phyloP scores from a whole-genome alignment of 2,888 invertebrate species.

The Diploptera punctata region DNA sequence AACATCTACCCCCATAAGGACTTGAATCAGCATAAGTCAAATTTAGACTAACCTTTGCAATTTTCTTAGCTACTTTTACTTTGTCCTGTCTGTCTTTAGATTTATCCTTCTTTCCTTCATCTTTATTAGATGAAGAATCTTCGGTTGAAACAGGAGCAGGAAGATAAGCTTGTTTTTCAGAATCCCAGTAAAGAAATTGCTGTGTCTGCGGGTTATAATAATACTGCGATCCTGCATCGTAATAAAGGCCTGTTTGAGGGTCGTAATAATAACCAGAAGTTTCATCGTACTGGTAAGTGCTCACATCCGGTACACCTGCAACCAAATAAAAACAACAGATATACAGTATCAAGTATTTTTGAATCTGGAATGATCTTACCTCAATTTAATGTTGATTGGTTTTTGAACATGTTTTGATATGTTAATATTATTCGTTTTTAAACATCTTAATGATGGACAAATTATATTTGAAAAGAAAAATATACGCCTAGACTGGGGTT shows the following conservation, averaged over 20 bases:
- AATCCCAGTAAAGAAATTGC: conserved; percentile 96
- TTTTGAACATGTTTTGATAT: too few species aligned
- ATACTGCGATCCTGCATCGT: conserved; percentile 94
- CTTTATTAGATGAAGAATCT: conserved; percentile 50
- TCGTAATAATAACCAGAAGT: conserved; percentile 97
- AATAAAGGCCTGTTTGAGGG: conserved; percentile 90
- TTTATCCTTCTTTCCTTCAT: conserved; percentile 69
- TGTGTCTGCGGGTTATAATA: conserved; percentile 93
- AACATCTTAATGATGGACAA: too few species aligned
- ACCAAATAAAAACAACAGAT: too few species aligned
- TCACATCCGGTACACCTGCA: conserved; percentile 77
- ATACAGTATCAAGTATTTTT: too few species aligned
- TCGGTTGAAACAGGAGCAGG: conserved; percentile 55
- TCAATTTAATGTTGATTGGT: too few species aligned
- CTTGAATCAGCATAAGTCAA: too few species aligned
- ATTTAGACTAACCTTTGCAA: conserved; percentile 73
- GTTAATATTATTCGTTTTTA: too few species aligned
- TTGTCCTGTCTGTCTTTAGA: conserved; percentile 84
- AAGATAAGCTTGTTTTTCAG: conserved; percentile 68
- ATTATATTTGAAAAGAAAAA: too few species aligned
- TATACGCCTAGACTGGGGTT: too few species aligned
- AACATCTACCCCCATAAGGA: too few species aligned
- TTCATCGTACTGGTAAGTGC: conserved; percentile 92
- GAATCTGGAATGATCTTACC: too few species aligned
- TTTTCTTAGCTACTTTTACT: conserved; percentile 96